Base-by-base conservation (phyloP, 2,113 vertebrate genomes). In the Ardeotis arabs region DNA sequence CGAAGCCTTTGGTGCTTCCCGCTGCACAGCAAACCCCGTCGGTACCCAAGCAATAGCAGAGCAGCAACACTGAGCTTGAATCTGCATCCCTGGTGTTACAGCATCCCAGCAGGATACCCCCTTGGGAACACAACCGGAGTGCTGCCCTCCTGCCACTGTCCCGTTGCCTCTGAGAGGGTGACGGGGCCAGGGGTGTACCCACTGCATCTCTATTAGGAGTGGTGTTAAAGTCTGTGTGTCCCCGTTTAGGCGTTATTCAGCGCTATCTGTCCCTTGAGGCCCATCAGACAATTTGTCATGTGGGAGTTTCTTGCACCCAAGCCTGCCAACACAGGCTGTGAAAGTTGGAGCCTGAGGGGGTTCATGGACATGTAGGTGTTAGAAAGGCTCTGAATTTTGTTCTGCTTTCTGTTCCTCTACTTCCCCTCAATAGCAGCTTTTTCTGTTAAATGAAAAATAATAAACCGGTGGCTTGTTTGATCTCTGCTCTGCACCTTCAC, bases 331-430 rank as follows among this genome's bases (percentile, higher is more conserved):
- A 2, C 8, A 39, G 23, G 4, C 64, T 64, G 44, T 6, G n/a
- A 79, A 52, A 14, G 53, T 23, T 44, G 41, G 56, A 83, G 35
- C 49, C 37, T 4, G 12, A 20, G 44, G 62, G 4, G 23, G 23
- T n/a, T 69, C 35, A 22, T 0, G 7, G 66, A 53, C 2, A 2
- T 37, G 11, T 1, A 7, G 4, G 4, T 6, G 2, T 33, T 58
- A 58, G 55, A 94, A 68, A 29, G 15, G 27, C 60, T 59, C 47
- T 2, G 4, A 31, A 23, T 41, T 92, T 83, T 49, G 8, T 50
- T 77, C 14, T 80, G 10, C 28, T 56, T 74, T 59, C 52, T 84
- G 13, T 66, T 62, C 10, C 7, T 90, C n/a, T 62, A 12, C 21
- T 37, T 66, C 3, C 16, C 24, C 22, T 74, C 67, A 62, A 31